Evolutionary conservation across 2,797 vertebrate species (phyloP).

Genomic region (Melanotaenia trifasciata): DNA sequence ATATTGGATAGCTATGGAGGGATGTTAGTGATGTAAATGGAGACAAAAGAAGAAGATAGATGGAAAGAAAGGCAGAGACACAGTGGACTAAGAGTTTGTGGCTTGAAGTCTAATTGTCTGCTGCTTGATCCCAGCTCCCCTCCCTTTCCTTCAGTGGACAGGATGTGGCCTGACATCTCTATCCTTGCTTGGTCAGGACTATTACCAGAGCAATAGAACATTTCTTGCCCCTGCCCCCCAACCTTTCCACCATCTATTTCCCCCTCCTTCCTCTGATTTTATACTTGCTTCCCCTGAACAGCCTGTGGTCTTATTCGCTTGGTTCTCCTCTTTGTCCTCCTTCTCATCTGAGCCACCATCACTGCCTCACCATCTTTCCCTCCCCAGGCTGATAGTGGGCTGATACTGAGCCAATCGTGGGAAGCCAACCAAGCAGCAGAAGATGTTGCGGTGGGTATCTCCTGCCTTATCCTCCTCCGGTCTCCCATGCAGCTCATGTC

Average conservation of each 20-base stretch:
- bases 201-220: conserved; percentile 58
- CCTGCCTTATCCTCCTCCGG: conserved; percentile 65
- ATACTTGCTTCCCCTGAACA: conserved; percentile 36
- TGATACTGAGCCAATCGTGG: conserved; percentile 65
- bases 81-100: conserved; percentile 57
- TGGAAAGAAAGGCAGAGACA: conserved; percentile 53
- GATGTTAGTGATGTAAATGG: conserved; percentile 36
- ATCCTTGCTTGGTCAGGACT: conserved; percentile 63
- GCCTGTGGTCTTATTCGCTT: conserved; percentile 50
- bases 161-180: conserved; percentile 76
- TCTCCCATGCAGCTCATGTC: conserved; percentile 68
- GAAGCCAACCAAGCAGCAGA: conserved; percentile 62
- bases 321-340: conserved; percentile 27
- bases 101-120: conserved; percentile 74
- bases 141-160: conserved; percentile 52
- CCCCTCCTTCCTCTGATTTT: conserved; percentile 34
- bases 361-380: conserved; percentile 43
- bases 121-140: conserved; percentile 39
- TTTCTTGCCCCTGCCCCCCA: conserved; percentile 51
- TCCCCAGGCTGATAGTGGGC: conserved; percentile 67
- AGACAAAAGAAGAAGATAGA: conserved; percentile 60
- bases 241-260: conserved; percentile 59
- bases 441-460: conserved; percentile 66
- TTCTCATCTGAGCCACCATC: conserved; percentile 41
- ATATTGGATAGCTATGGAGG: conserved; percentile 67